These are phyloP conservation scores for Pteronura brasiliensis DNA, from an alignment of 2,113 vertebrate genomes.

Conservation along the genomic window DNA sequence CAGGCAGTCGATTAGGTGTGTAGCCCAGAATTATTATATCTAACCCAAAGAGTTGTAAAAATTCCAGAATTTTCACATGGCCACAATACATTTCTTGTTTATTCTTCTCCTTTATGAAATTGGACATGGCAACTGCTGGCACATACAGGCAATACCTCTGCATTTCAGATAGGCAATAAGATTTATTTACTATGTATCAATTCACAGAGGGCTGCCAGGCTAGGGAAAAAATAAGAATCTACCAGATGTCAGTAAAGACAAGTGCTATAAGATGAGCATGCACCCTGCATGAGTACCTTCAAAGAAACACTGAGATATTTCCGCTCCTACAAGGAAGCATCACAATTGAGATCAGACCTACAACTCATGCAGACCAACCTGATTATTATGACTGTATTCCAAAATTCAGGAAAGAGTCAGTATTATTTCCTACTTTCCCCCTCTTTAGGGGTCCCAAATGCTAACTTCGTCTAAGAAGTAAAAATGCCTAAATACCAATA, in stretches of 20 bases:
- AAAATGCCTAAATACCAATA: constrained; percentile 35
- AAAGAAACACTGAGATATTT: constrained; percentile 20
- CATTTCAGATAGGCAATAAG: neutral
- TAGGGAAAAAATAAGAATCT: neutral
- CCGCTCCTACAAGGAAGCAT: neutral
- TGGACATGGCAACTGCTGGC: neutral
- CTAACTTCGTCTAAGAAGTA: neutral
- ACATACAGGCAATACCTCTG: neutral
- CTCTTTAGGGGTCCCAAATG: neutral
- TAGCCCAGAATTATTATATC: neutral
- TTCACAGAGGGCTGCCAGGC: neutral
- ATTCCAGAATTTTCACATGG: constrained; percentile 1
- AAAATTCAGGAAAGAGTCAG: constrained; percentile 41
- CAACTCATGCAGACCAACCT: neutral
- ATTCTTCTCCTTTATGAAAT: neutral
- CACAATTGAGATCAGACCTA: constrained; percentile 1
- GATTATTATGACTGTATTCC: neutral
- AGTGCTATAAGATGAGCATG: neutral
- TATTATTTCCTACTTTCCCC: neutral
- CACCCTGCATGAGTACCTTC: neutral
- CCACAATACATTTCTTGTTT: neutral
- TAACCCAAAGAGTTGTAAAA: neutral
- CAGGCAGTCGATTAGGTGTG: neutral
- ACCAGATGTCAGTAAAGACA: neutral
- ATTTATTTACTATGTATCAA: constrained; percentile 4